Base-by-base conservation (phyloP, 2,797 vertebrate genomes). In the Hozukius guyotensis region DNA sequence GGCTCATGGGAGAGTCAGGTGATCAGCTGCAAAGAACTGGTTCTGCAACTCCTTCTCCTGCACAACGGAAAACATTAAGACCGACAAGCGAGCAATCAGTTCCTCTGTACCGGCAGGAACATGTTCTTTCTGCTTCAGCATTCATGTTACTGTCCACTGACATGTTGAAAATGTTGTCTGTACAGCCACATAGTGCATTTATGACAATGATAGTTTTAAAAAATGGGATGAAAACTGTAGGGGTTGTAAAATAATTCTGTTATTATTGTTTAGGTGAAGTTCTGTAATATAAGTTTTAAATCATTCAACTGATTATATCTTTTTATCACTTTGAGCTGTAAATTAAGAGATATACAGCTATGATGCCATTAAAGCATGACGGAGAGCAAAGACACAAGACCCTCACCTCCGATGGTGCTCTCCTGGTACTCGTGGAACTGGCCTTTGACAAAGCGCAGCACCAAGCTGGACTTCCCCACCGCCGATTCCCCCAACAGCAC, bases 401-500 rank as follows among this genome's bases (percentile, higher is more conserved):
- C 52, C 97, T 96, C 91, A 99, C 98, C 99, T 96, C 98, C 99
- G 1, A 99, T 99, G 53, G 99, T 99, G 96, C 99, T 99, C 95
- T 99, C 99, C 93, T 99, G 99, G 92, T 97, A 99, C 91, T 99
- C 99, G 0, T 99, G 99, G 89, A 99, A 99, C 89, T 99, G 99
- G 81, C 99, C 99, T 94, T 99, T 99, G 84, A 99, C 99, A 0
- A 99, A 99, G 91, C 99, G 98, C 90, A 99, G 96, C 34, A 99
- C 99, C 3, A 99, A 94, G 95, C 99, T 99, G 94, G 99, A 99
- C 87, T 99, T 99, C 52, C 99, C 98, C 85, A 99, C 98, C 0
- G 98, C 98, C 0, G 98, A 99, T 79, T 99, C 99, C 9, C 99
- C 99, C 90, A 99, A 22, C 29, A 99, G 96, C 60, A 99, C 99